Evolutionary conservation across 2,113 vertebrate species (phyloP), one percentile per base, ranked within the genome.

Genomic region (Lycocorax pyrrhopterus): DNA sequence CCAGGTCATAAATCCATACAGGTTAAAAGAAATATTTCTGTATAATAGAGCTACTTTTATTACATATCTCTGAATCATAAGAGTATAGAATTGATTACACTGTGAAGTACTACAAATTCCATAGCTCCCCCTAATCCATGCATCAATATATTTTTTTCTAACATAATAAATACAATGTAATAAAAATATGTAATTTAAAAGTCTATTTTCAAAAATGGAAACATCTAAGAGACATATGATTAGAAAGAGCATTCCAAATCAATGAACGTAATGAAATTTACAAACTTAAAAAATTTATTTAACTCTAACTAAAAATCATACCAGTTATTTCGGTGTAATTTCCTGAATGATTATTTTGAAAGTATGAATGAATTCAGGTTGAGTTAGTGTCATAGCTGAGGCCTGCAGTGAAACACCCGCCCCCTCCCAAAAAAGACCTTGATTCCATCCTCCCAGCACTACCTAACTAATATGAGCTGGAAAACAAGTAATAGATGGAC

Each of bases 391-490:
- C 14, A 66, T 23, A 10, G 7, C 4, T 62, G 17, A 90, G 66
- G 43, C 6, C 14, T 56, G 6, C 7, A 43, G 10, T 22, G 52
- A 64, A 82, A 39, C 5, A 32, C 1, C 32, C 3, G n/a, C n/a
- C 3, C 4, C 5, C 58, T 37, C 8, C 1, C 0, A 2, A 60
- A 14, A 43, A 25, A 58, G 16, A 33, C 13, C 6, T 83, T 41
- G 21, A 21, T 62, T 58, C 14, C 19, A 27, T 60, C 12, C 41
- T 88, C 23, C 9, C 25, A 82, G 19, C 5, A 55, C 20, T 51
- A 23, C 12, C 2, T 74, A 33, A 32, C 18, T 60, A 32, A 20
- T 39, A 62, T 27, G 25, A 86, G 2, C 3, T 85, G 13, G 30
- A 62, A 93, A 88, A 78, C 6, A 35, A 67, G 19, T 7, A 59